phyloP scores from a whole-genome alignment of 1,140 invertebrate species.

The Lordiphosa clarofinis region DNA sequence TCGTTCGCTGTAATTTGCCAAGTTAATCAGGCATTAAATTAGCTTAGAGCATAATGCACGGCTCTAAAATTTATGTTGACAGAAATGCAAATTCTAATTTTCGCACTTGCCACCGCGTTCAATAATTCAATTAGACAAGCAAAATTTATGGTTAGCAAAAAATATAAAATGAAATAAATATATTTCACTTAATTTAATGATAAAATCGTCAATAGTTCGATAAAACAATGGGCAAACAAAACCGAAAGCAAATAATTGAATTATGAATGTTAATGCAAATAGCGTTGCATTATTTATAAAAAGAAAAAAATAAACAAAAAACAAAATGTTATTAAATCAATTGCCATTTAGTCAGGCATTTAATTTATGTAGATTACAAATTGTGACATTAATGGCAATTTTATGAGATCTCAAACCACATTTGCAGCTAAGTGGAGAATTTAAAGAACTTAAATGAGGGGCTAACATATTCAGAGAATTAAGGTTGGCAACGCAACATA shows the following conservation, averaged over 20 bases:
- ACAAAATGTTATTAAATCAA: slow-evolving; percentile 22
- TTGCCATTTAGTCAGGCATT: slow-evolving; percentile 15
- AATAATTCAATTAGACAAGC: slow-evolving; percentile 53
- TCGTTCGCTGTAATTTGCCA: slow-evolving; percentile 40
- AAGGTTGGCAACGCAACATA: no score
- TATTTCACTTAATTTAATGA: slow-evolving; percentile 28
- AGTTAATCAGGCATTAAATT: slow-evolving; percentile 70
- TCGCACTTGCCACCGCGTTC: slow-evolving; percentile 32
- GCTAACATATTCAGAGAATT: no score
- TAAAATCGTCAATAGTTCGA: neutral
- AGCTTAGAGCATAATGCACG: slow-evolving; percentile 44
- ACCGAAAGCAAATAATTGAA: slow-evolving; percentile 54
- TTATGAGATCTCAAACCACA: no score
- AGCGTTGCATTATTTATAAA: slow-evolving; percentile 35
- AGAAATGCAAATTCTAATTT: slow-evolving; percentile 61
- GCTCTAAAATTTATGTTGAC: slow-evolving; percentile 55
- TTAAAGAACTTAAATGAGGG: no score
- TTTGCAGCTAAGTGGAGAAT: no score
- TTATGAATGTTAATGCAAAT: slow-evolving; percentile 52
- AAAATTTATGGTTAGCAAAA: slow-evolving; percentile 19
- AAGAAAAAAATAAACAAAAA: no score
- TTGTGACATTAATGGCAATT: slow-evolving; percentile 43
- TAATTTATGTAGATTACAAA: slow-evolving; percentile 47
- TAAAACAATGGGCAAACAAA: slow-evolving; percentile 28
- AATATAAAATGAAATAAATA: slow-evolving; percentile 18